These are phyloP conservation scores for Unio delphinus DNA, from an alignment of 2,888 invertebrate species.

Conservation along the genomic window DNA sequence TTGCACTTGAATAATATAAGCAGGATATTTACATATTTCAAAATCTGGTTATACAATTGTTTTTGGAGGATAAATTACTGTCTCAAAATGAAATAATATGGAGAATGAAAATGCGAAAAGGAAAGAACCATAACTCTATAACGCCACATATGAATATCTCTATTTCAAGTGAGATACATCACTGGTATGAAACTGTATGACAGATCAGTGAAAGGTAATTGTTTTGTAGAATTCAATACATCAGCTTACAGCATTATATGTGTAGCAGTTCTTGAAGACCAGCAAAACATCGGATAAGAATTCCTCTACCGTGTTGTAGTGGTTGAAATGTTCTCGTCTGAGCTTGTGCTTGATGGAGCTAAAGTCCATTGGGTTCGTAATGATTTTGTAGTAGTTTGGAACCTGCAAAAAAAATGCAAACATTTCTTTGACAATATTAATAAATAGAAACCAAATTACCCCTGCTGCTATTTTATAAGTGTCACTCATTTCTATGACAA, in stretches of 20 bases:
- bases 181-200: too few species aligned
- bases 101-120: too few species aligned
- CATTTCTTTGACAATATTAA: conserved; percentile 5
- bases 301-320: conserved; percentile 82
- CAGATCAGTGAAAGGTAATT: not conserved
- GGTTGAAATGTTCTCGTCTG: conserved; percentile 80
- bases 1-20: too few species aligned
- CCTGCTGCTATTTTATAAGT: too few species aligned
- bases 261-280: conserved; percentile 90
- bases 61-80: too few species aligned
- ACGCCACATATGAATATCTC: too few species aligned
- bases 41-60: too few species aligned
- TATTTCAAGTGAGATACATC: too few species aligned
- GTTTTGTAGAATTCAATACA: not conserved
- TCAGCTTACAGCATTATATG: conserved; percentile 84
- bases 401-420: conserved; percentile 74
- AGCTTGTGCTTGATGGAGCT: conserved; percentile 86
- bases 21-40: too few species aligned
- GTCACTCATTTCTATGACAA: not conserved
- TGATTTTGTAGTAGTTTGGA: conserved; percentile 80
- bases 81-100: too few species aligned
- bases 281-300: conserved; percentile 86
- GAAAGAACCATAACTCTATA: too few species aligned
- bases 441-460: conserved; percentile 11
- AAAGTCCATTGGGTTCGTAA: conserved; percentile 87